phyloP scores from a whole-genome alignment of 2,797 vertebrate genomes.

The Paedocypris micromegethes region DNA sequence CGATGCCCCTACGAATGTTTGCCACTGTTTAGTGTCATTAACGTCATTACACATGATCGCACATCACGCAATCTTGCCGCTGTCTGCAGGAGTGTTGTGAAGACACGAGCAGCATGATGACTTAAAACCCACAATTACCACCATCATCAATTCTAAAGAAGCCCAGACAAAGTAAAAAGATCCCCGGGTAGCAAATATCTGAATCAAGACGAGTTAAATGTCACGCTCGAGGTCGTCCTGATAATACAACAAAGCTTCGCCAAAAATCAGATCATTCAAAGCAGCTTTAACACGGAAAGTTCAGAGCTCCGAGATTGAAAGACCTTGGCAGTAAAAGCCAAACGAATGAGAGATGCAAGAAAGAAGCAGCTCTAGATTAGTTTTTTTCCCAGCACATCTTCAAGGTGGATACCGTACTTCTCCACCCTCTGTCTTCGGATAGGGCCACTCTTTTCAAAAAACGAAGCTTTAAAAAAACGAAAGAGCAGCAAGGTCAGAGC shows the following conservation, averaged over 20 bases:
- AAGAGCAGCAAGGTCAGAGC: conserved; percentile 42
- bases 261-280: conserved; percentile 30
- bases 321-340: conserved; percentile 29
- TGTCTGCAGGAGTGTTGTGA: conserved; percentile 41
- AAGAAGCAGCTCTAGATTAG: background rate
- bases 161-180: conserved; percentile 16
- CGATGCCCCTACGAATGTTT: conserved; percentile 21
- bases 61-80: conserved; percentile 38
- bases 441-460: conserved; percentile 20
- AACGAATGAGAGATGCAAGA: conserved; percentile 43
- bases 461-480: conserved; percentile 24
- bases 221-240: conserved; percentile 32
- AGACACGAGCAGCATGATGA: conserved; percentile 36
- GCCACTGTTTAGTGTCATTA: conserved; percentile 40
- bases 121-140: conserved; percentile 41
- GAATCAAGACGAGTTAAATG: conserved; percentile 8
- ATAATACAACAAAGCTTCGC: conserved; percentile 34
- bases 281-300: conserved; percentile 38
- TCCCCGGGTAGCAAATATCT: background rate
- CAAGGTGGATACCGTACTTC: conserved; percentile 20
- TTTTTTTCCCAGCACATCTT: conserved; percentile 11
- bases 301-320: conserved; percentile 29
- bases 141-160: conserved; percentile 31
- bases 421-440: conserved; percentile 37
- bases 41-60: conserved; percentile 44